Percentiles rank a stretch among this genome's conserved stretches.
Conservation (phyloP, 2,113 vertebrate species). For the Elephas maximus region DNA sequence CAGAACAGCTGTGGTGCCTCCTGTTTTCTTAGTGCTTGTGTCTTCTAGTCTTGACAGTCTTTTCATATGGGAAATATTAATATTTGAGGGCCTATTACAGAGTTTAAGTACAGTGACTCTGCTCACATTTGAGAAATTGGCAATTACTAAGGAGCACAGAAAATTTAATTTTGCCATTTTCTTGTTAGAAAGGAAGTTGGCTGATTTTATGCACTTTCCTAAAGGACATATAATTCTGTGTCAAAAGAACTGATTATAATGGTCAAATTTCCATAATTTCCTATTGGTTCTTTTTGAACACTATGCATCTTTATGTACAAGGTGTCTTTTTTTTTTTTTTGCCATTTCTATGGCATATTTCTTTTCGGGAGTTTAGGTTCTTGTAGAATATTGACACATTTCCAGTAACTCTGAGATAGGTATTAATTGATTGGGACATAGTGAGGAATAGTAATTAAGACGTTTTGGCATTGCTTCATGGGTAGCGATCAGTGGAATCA, state of each 20-base stretch:
- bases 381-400: constrained; percentile 29
- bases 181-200: constrained; percentile 21
- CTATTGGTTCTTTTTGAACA: constrained; percentile 37
- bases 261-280: constrained; percentile 21
- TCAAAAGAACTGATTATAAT: constrained; percentile 49
- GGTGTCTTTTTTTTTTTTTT: constrained; percentile 27
- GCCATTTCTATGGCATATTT: constrained; percentile 51
- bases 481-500: constrained; percentile 34
- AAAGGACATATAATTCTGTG: constrained; percentile 24
- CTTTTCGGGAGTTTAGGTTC: constrained; percentile 37
- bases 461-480: constrained; percentile 43
- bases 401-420: background rate
- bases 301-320: constrained; percentile 18
- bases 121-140: constrained; percentile 11
- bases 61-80: constrained; percentile 48
- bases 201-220: constrained; percentile 12
- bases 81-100: constrained; percentile 35
- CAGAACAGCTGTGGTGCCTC: constrained; percentile 54
- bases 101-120: background rate
- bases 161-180: constrained; percentile 47
- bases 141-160: constrained; percentile 31
- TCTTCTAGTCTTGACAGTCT: constrained; percentile 45
- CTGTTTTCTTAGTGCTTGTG: constrained; percentile 60
- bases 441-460: background rate
- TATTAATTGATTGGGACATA: background rate